phyloP scores from a whole-genome alignment of 2,113 vertebrate species.

The Octodon degus region DNA sequence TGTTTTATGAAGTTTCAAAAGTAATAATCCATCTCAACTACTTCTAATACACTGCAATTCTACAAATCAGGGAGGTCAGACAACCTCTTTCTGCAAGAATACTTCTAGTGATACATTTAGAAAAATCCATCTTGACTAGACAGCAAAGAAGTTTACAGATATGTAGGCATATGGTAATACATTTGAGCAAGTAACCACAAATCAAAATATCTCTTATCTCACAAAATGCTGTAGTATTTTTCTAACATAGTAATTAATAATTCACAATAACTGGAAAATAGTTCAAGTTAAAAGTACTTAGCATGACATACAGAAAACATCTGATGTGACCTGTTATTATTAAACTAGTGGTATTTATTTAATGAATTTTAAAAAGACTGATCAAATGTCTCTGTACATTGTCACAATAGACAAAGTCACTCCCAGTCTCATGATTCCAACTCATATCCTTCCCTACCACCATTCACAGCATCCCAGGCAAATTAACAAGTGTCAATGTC shows the following conservation, averaged over 20 bases:
- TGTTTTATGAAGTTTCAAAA: background rate
- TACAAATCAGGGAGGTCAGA: constrained; percentile 15
- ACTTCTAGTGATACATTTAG: background rate
- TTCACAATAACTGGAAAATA: constrained; percentile 30
- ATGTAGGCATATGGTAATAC: background rate
- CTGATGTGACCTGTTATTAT: background rate
- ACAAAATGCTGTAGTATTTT: constrained; percentile 39
- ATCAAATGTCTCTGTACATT: background rate
- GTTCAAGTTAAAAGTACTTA: constrained; percentile 42
- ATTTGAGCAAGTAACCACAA: constrained; percentile 22
- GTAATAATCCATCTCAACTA: constrained; percentile 45
- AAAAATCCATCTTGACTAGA: constrained; percentile 50
- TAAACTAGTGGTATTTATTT: constrained; percentile 16
- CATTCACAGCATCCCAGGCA: background rate
- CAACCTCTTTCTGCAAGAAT: constrained; percentile 26
- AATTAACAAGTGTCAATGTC: background rate
- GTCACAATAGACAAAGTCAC: constrained; percentile 30
- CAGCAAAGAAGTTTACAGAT: constrained; percentile 43
- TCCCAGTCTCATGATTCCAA: constrained; percentile 7
- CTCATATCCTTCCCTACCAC: background rate
- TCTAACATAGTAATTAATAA: constrained; percentile 32
- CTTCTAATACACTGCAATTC: constrained; percentile 38
- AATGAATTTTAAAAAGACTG: background rate
- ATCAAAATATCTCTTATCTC: constrained; percentile 40
- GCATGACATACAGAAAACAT: background rate